Conservation (phyloP, 2,113 vertebrate species). For the Dromiciops gliroides region DNA sequence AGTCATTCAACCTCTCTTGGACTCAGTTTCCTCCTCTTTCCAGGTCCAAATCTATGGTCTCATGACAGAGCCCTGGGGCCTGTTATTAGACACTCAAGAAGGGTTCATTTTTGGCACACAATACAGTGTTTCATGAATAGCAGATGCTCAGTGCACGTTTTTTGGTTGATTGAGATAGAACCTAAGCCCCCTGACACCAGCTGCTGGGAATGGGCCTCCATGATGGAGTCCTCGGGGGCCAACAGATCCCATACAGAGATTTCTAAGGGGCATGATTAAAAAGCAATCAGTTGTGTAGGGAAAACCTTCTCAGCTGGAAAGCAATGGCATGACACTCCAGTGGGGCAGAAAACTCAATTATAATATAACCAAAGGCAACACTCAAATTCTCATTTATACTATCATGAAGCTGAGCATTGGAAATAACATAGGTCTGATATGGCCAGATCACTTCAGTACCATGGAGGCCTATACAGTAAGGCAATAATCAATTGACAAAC, state of each 20-base stretch:
- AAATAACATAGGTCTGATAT: conserved; percentile 33
- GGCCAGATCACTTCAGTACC: not conserved
- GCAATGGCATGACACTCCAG: not conserved
- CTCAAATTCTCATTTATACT: not conserved
- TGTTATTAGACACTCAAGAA: conserved; percentile 2
- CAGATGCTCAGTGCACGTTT: not conserved
- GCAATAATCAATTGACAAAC: not conserved
- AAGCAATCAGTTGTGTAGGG: conserved; percentile 14
- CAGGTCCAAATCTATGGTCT: not conserved
- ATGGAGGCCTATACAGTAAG: conserved; percentile 4
- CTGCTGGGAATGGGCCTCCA: not conserved
- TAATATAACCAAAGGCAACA: conserved; percentile 61
- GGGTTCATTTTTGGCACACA: not conserved
- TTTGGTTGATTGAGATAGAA: too few relatives aligned
- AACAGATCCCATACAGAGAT: not conserved
- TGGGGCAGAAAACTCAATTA: conserved; percentile 53
- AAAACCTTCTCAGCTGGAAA: conserved; percentile 29
- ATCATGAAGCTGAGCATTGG: conserved; percentile 47
- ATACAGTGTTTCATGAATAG: not conserved
- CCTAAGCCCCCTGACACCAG: not conserved
- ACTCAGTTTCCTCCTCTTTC: not conserved
- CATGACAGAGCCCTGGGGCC: not conserved
- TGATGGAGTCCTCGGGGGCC: not conserved
- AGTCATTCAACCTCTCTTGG: not conserved
- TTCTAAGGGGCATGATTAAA: not conserved